Evolutionary conservation across 2,797 vertebrate genomes (phyloP).

Genomic region (Sebastes kiyomatsui): DNA sequence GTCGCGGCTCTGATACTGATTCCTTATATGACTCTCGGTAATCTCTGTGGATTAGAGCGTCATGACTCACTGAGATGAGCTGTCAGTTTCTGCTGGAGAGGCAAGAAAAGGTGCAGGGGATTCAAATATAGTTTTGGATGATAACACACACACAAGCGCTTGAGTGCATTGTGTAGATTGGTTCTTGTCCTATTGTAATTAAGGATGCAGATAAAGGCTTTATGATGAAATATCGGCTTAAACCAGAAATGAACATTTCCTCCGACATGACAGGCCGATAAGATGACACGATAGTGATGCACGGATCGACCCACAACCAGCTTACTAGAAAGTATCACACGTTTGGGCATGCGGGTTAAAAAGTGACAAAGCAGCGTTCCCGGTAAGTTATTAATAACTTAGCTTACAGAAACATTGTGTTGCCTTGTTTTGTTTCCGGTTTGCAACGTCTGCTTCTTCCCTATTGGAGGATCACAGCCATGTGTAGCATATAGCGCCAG

Average conservation of each 20-base stretch:
- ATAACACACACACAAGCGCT: neutral
- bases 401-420: neutral
- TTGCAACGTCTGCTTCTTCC: no score
- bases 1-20: conserved; percentile 20
- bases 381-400: neutral
- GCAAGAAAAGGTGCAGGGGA: neutral
- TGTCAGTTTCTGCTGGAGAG: conserved; percentile 16
- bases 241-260: neutral
- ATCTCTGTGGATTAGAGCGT: conserved; percentile 48
- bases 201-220: neutral
- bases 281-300: no score
- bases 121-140: neutral
- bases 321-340: no score
- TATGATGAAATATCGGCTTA: neutral
- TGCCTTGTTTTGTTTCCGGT: no score
- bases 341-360: no score
- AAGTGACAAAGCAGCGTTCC: no score
- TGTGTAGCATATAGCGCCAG: no score
- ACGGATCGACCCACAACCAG: no score
- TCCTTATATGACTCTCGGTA: conserved; percentile 7
- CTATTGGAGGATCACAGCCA: no score
- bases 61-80: conserved; percentile 42
- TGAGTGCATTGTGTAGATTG: neutral
- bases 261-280: no score
- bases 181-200: neutral